Conservation (phyloP, 2,113 vertebrate species). For the Eptesicus fuscus region DNA sequence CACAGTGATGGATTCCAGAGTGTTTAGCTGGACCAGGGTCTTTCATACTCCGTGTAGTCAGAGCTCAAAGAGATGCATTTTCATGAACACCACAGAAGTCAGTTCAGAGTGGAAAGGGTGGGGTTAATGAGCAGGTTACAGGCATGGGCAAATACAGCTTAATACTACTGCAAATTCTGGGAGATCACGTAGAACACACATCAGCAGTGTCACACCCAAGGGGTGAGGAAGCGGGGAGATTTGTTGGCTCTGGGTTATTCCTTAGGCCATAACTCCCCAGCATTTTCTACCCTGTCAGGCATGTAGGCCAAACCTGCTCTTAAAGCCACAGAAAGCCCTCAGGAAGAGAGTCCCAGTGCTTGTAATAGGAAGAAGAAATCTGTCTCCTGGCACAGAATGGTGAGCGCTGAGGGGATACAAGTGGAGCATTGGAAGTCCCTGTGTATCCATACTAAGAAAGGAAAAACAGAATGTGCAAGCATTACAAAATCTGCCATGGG, state of each 20-base stretch:
- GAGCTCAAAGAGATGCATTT: not conserved
- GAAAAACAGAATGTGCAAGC: not conserved
- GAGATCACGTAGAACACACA: not conserved
- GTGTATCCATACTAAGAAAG: not conserved
- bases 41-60: not conserved
- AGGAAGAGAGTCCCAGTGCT: not conserved
- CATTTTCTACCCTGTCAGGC: not conserved
- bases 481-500: not conserved
- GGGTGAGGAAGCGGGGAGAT: not conserved
- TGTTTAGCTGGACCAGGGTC: accelerated
- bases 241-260: not conserved
- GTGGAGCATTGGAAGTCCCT: no score
- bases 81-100: not conserved
- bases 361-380: not conserved
- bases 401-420: not conserved
- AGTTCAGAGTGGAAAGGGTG: not conserved
- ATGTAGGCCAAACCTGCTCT: not conserved
- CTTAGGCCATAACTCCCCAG: not conserved
- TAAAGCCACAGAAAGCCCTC: not conserved
- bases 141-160: not conserved
- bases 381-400: not conserved
- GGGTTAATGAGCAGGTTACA: not conserved
- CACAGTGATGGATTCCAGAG: not conserved
- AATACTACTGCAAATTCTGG: not conserved
- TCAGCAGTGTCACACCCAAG: not conserved